Evolutionary conservation across 2,888 invertebrate species (phyloP).

Genomic region (Enoplolaimus lenunculus): DNA sequence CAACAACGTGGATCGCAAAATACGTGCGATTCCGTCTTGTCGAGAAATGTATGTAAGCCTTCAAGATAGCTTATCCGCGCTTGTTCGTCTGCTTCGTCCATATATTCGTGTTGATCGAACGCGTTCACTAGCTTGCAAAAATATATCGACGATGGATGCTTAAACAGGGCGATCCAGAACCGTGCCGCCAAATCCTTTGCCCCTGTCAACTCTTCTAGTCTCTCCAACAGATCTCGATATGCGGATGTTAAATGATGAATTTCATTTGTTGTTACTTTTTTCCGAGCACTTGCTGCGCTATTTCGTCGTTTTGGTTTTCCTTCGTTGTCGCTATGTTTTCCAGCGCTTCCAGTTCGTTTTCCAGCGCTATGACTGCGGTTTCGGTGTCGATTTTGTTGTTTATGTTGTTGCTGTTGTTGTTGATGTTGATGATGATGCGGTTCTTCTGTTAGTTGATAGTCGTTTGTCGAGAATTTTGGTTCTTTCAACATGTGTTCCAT

Average conservation of each 20-base stretch:
- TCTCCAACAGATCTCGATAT: not conserved
- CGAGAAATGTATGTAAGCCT: not conserved
- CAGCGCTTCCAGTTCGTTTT: too few species aligned
- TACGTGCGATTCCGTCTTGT: not conserved
- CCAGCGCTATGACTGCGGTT: too few species aligned
- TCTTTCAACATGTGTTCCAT: not conserved
- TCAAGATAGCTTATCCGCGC: not conserved
- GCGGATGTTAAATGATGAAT: not conserved
- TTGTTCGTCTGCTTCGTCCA: slow-evolving; percentile 1
- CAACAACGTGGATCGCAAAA: slow-evolving; percentile 1
- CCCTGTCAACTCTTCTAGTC: not conserved
- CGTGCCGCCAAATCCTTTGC: not conserved
- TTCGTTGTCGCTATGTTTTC: too few species aligned
- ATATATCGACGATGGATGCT: slow-evolving; percentile 1
- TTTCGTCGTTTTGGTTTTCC: too few species aligned
- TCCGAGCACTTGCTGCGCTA: too few species aligned
- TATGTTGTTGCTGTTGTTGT: not conserved
- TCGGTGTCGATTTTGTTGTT: too few species aligned
- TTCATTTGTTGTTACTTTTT: not conserved
- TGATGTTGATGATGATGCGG: not conserved
- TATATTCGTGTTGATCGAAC: slow-evolving; percentile 12
- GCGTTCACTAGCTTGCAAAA: not conserved
- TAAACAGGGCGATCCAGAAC: not conserved
- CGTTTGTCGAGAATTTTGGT: not conserved
- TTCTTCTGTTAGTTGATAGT: too few species aligned